These are phyloP conservation scores for Hypocryptadius cinnamomeus DNA, from an alignment of 2,113 vertebrate genomes.

Conservation along the genomic window DNA sequence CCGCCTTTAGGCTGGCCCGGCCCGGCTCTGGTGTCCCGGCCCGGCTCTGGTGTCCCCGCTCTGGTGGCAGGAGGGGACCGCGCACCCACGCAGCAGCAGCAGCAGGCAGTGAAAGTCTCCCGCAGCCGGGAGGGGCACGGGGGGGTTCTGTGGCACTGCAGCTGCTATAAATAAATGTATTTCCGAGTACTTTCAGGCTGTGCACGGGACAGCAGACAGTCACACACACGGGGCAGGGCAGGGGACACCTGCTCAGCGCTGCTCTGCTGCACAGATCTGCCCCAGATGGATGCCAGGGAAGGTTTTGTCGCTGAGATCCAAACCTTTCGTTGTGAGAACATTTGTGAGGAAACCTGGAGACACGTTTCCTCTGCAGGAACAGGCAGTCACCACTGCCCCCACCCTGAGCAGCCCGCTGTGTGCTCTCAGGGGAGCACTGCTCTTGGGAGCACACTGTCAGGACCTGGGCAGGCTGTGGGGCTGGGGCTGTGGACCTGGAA, in stretches of 20 bases:
- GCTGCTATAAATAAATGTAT: not conserved
- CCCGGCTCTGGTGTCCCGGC: too few species aligned
- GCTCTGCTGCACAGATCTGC: not conserved
- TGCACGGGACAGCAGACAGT: not conserved
- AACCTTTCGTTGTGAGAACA: rapidly evolving
- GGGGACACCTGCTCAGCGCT: rapidly evolving
- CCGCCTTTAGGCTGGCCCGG: not conserved
- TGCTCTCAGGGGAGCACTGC: rapidly evolving
- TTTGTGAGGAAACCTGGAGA: not conserved
- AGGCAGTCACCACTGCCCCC: rapidly evolving
- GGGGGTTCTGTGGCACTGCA: rapidly evolving
- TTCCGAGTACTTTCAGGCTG: not conserved
- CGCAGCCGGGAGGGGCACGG: not conserved
- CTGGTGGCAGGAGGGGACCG: not conserved
- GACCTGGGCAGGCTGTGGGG: not conserved
- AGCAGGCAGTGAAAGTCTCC: not conserved
- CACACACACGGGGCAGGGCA: rapidly evolving
- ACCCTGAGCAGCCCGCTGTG: rapidly evolving
- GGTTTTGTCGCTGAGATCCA: not conserved
- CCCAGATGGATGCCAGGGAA: rapidly evolving
- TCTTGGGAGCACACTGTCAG: not conserved
- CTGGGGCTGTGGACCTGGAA: not conserved
- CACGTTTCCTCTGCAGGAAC: not conserved
- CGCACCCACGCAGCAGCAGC: not conserved
- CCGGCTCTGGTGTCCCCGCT: not conserved